phyloP scores from a whole-genome alignment of 37 sponge, comb jelly and placozoan species.

The Dysidea cf. avara region DNA sequence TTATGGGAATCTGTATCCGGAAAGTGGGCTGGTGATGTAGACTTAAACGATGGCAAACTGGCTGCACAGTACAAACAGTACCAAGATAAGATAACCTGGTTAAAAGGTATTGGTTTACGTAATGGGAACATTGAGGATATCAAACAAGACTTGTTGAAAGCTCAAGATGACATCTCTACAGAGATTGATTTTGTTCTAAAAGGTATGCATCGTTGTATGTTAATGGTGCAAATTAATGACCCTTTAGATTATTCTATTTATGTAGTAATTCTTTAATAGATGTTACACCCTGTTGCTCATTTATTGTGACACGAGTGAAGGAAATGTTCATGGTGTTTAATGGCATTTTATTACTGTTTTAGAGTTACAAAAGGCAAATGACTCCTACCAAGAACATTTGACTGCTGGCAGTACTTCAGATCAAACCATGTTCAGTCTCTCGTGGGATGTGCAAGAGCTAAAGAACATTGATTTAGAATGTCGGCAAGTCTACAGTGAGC shows the following conservation, averaged over 20 bases:
- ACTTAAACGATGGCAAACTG: slow-evolving; percentile 15
- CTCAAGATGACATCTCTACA: not conserved
- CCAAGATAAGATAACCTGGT: not conserved
- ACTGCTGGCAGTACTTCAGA: not conserved
- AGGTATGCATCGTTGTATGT: not conserved
- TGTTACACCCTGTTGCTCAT: no score
- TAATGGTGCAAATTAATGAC: no score
- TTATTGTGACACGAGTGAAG: no score
- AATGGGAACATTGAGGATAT: not conserved
- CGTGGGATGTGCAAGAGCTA: slow-evolving; percentile 9
- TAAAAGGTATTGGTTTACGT: slow-evolving; percentile 5
- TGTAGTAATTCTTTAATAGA: no score
- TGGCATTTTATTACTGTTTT: not conserved
- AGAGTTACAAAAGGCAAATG: slow-evolving; percentile 5
- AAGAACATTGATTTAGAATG: not conserved
- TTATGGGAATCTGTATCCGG: no score
- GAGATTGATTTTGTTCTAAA: slow-evolving; percentile 10
- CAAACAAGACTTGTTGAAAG: not conserved
- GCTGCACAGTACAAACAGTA: not conserved
- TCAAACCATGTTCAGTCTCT: not conserved
- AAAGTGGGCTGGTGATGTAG: no score
- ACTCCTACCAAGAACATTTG: not conserved
- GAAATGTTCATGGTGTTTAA: no score
- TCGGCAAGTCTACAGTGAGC: not conserved
- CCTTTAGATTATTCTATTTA: no score